Conservation (phyloP, 2,113 vertebrate genomes). For the Copsychus sechellarum region DNA sequence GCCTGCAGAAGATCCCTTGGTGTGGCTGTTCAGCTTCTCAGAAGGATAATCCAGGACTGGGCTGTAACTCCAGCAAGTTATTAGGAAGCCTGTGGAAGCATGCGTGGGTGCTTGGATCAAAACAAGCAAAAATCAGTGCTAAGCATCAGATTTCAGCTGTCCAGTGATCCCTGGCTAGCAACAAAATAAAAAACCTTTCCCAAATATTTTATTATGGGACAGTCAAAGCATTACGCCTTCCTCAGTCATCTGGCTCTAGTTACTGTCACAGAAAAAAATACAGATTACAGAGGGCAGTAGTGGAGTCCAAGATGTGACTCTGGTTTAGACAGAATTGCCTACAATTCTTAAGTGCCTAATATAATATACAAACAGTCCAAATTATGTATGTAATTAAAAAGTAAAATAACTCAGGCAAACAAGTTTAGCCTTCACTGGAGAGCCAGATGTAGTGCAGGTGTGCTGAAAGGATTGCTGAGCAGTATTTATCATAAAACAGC, state of each 20-base stretch:
- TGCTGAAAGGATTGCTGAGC: not conserved
- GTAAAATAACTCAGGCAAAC: not conserved
- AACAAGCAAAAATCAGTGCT: not conserved
- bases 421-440: not conserved
- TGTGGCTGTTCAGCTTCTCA: not conserved
- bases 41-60: not conserved
- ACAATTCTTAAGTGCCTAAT: not conserved
- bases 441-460: constrained; percentile 14
- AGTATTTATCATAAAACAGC: not conserved
- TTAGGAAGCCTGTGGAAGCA: not conserved
- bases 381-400: not conserved
- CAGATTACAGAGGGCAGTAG: not conserved
- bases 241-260: not conserved
- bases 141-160: not conserved
- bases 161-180: not conserved
- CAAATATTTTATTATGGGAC: not conserved
- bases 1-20: not conserved
- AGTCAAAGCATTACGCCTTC: not conserved
- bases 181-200: not conserved
- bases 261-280: not conserved
- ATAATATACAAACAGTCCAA: not conserved
- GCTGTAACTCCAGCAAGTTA: not conserved
- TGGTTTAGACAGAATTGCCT: not conserved
- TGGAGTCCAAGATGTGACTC: not conserved
- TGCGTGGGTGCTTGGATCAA: not conserved